Conservation (phyloP, 2,888 invertebrate genomes). For the Hemicrepidius hirtus region DNA sequence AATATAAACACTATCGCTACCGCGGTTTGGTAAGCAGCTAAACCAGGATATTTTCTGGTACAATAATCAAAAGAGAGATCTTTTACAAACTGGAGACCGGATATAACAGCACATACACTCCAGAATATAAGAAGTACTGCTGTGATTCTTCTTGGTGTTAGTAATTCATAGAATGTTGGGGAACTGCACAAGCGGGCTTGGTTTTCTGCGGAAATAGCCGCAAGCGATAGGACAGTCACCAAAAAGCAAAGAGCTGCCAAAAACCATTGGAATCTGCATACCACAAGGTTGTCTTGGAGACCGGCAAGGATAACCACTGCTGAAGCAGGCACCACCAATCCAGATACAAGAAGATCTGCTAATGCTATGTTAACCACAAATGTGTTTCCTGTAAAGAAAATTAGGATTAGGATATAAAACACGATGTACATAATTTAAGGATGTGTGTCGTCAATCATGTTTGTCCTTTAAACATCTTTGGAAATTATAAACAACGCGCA, state of each 20-base stretch:
- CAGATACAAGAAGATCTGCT: conserved; percentile 82
- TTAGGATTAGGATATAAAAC: too few relatives aligned
- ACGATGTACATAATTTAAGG: too few relatives aligned
- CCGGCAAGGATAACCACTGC: conserved; percentile 82
- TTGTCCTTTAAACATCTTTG: too few relatives aligned
- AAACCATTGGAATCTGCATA: conserved; percentile 81
- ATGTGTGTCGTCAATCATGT: too few relatives aligned
- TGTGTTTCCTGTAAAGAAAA: conserved; percentile 76
- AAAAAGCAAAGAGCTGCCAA: conserved; percentile 80
- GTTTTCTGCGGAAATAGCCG: conserved; percentile 80
- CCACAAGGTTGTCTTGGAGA: conserved; percentile 74
- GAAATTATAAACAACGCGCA: too few relatives aligned
- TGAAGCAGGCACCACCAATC: conserved; percentile 81
- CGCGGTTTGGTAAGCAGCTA: conserved; percentile 75
- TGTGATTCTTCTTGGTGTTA: conserved; percentile 74
- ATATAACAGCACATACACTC: conserved; percentile 74
- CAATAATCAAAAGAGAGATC: conserved; percentile 83
- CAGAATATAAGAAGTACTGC: conserved; percentile 75
- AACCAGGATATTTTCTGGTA: conserved; percentile 74
- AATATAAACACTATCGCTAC: conserved; percentile 77
- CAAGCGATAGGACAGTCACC: conserved; percentile 78
- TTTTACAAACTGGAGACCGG: conserved; percentile 77
- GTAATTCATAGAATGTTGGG: conserved; percentile 72
- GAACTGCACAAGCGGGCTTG: conserved; percentile 79
- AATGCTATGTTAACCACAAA: conserved; percentile 83